A percentile compares a stretch with the other conserved stretches of the same genome.
phyloP scores from a whole-genome alignment of 2,797 vertebrate genomes.

The Distichodus sexfasciatus region DNA sequence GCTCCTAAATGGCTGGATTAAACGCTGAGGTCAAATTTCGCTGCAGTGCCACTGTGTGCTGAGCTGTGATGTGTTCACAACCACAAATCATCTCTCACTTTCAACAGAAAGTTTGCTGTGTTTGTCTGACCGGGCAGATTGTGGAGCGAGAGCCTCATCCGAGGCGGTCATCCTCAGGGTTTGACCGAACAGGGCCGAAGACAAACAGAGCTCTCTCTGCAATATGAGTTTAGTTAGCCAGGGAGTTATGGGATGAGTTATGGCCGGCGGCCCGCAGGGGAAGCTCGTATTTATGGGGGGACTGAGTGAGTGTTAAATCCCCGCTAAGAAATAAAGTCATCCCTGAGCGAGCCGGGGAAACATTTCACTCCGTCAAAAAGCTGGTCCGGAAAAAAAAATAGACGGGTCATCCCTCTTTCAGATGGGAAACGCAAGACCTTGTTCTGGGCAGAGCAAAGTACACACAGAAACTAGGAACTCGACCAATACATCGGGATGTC shows the following conservation, averaged over 20 bases:
- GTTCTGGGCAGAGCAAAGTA: slow-evolving; percentile 56
- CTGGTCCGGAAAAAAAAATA: slow-evolving; percentile 93
- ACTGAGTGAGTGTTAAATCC: slow-evolving; percentile 98
- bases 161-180: slow-evolving; percentile 62
- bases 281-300: slow-evolving; percentile 97
- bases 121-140: not conserved
- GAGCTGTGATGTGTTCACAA: too few relatives aligned
- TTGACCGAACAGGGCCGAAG: slow-evolving; percentile 49
- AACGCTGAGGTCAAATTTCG: too few relatives aligned
- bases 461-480: too few relatives aligned
- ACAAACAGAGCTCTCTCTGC: slow-evolving; percentile 75
- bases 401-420: slow-evolving; percentile 91
- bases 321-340: slow-evolving; percentile 99
- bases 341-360: slow-evolving; percentile 94
- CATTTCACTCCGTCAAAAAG: slow-evolving; percentile 98
- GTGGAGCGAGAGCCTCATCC: slow-evolving; percentile 39
- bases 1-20: too few relatives aligned
- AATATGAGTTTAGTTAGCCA: slow-evolving; percentile 80
- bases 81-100: too few relatives aligned
- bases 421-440: slow-evolving; percentile 84
- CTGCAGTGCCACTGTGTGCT: too few relatives aligned
- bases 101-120: too few relatives aligned
- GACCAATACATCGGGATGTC: too few relatives aligned
- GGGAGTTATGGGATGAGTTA: slow-evolving; percentile 86
- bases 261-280: slow-evolving; percentile 82